Conservation (phyloP, 2,797 vertebrate species). For the Corythornis leucogaster region DNA sequence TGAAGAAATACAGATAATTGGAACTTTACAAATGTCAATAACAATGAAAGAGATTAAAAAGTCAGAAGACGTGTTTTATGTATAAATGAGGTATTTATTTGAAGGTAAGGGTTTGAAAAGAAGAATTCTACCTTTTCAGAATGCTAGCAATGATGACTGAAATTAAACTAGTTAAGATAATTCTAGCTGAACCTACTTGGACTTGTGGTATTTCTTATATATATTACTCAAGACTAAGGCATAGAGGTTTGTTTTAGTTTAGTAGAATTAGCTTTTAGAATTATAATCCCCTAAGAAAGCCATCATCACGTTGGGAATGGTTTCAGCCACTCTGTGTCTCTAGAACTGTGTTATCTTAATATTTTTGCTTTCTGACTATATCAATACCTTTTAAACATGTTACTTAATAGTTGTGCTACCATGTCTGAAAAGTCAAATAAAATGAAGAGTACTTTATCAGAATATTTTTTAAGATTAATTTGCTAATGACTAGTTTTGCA, state of each 20-base stretch:
- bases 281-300: neutral
- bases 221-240: neutral
- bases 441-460: neutral
- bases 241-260: neutral
- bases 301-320: neutral
- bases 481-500: neutral
- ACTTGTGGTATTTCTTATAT: neutral
- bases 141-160: neutral
- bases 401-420: neutral
- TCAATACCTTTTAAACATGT: neutral
- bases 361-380: neutral
- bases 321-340: neutral
- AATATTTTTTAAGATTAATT: neutral
- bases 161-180: neutral
- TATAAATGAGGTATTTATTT: neutral
- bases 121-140: neutral
- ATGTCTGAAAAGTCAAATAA: neutral
- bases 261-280: neutral
- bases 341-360: neutral
- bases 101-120: neutral
- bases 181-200: neutral
- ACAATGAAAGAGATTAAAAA: neutral
- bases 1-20: neutral
- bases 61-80: neutral
- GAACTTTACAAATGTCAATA: neutral